phyloP scores from a whole-genome alignment of 2,888 invertebrate species.

The Urechis unicinctus region DNA sequence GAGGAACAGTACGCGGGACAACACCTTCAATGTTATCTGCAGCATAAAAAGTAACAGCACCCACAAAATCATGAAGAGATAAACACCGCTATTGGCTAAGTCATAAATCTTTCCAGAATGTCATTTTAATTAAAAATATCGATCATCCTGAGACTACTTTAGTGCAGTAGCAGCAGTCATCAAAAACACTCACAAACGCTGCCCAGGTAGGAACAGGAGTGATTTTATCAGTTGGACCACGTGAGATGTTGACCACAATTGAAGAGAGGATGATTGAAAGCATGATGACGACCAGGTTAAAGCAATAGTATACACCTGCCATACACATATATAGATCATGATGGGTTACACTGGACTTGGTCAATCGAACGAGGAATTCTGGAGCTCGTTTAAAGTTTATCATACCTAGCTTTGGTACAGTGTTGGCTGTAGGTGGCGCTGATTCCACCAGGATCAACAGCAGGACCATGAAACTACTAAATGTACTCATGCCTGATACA shows the following conservation, averaged over 20 bases:
- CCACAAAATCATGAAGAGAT: too few species aligned
- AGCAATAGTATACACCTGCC: slow-evolving; percentile 15
- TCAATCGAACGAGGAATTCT: not conserved
- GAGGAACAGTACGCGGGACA: too few species aligned
- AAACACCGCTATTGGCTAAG: too few species aligned
- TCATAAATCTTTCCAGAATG: too few species aligned
- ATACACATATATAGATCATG: not conserved
- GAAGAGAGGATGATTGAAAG: slow-evolving; percentile 14
- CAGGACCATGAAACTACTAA: slow-evolving; percentile 11
- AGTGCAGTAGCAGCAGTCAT: too few species aligned
- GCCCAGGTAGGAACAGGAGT: not conserved
- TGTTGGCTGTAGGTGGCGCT: slow-evolving; percentile 12
- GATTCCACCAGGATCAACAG: slow-evolving; percentile 14
- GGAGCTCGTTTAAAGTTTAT: not conserved
- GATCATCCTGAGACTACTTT: too few species aligned
- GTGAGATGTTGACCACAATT: slow-evolving; percentile 11
- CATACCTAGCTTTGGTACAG: slow-evolving; percentile 13
- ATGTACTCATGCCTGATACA: slow-evolving; percentile 13
- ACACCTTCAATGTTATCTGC: too few species aligned
- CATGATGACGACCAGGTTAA: slow-evolving; percentile 17
- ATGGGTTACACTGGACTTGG: not conserved
- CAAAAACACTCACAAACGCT: not conserved
- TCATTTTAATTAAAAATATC: too few species aligned
- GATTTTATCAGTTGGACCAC: not conserved
- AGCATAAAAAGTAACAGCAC: too few species aligned